Evolutionary conservation across 2,797 vertebrate species (phyloP), one percentile per base, ranked within the genome.

Genomic region (Netta rufina): DNA sequence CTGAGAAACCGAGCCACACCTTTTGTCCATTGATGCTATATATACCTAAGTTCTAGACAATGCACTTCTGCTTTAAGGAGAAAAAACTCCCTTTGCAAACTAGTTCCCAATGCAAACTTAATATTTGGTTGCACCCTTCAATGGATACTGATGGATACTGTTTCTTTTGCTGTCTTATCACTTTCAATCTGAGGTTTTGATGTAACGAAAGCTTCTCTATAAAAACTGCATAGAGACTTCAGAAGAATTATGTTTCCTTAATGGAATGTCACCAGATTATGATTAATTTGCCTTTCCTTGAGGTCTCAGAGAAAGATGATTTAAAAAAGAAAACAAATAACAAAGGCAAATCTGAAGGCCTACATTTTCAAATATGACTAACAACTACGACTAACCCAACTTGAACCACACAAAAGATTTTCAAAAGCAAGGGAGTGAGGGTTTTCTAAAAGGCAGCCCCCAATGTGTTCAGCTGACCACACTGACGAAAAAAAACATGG

Each of bases 271-370:
- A 91, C 61, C 38, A 80, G 81, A 73, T 60, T 60, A 83, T 85
- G 89, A 82, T 95, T 94, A 95, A 95, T 93, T 89, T 96, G 84
- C 77, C 49, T 87, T 93, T 60, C 30, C 65, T 73, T 92, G 30
- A 92, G 45, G 38, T 89, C 72, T 89, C 57, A 92, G 91, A 92
- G 85, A 74, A 80, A 91, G 25, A 32, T 18, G 38, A 92, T 84
- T 94, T 90, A 8, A 90, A 96, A 96, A 79, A 45, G 33, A 76
- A 82, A 57, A 61, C 16, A 96, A 76, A 61, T 51, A 43, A 53
- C 90, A 93, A 92, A 73, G 58, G 45, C 21, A 32, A 92, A n/a
- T 78, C 12, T 2, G 1, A 84, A 89, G n/a, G 36, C 51, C 49
- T 45, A 51, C 3, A 2, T 77, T 95, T 90, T 64, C 54, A 91